These are phyloP conservation scores for Kryptolebias marmoratus DNA, from an alignment of 2,113 vertebrate genomes.

Conservation along the genomic window DNA sequence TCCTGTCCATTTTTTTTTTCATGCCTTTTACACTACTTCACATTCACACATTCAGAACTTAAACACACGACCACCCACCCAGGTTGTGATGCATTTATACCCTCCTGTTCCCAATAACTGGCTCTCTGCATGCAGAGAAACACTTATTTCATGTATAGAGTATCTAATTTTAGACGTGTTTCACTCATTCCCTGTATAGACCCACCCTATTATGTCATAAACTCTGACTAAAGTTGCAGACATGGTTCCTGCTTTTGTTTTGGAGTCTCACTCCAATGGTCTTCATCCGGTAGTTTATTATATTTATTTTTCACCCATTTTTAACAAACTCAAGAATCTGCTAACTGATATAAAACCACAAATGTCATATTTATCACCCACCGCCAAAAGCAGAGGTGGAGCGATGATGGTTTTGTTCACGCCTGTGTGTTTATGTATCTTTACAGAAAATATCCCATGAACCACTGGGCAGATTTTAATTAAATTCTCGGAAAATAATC, in stretches of 20 bases:
- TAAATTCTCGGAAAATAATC: too few species aligned
- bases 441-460: too few species aligned
- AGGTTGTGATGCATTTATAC: conserved; percentile 35
- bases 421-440: too few species aligned
- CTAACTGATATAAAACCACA: conserved; percentile 1
- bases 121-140: conserved; percentile 45
- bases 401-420: too few species aligned
- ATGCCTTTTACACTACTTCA: conserved; percentile 64
- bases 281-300: background rate
- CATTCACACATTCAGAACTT: conserved; percentile 35
- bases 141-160: conserved; percentile 43
- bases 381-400: too few species aligned
- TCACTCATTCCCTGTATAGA: conserved; percentile 34
- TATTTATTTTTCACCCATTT: background rate
- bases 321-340: conserved; percentile 13
- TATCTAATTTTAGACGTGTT: conserved; percentile 61
- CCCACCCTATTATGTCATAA: conserved; percentile 67
- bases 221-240: conserved; percentile 33
- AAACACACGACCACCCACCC: conserved; percentile 14
- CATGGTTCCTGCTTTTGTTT: conserved; percentile 67
- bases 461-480: too few species aligned
- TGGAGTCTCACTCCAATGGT: background rate
- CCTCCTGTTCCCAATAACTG: conserved; percentile 29
- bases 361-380: conserved; percentile 4
- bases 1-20: conserved; percentile 73